These are phyloP conservation scores for Leptopilina myrica DNA, from an alignment of 2,888 invertebrate genomes.

Conservation along the genomic window DNA sequence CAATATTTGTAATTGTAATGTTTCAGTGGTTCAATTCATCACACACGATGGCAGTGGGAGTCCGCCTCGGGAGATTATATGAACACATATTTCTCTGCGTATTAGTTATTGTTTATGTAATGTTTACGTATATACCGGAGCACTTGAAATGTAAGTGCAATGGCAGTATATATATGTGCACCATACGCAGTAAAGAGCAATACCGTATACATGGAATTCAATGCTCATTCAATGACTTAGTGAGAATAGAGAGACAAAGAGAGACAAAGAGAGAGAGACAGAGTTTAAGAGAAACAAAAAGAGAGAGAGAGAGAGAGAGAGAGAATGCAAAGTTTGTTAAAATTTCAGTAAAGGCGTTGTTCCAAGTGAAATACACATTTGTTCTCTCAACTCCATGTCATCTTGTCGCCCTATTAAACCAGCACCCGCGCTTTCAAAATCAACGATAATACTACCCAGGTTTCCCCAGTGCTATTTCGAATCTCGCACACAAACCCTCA, in stretches of 20 bases:
- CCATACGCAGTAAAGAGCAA: slow-evolving; percentile 31
- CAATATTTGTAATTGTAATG: slow-evolving; percentile 22
- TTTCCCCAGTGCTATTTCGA: slow-evolving; percentile 21
- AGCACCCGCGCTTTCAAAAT: neutral
- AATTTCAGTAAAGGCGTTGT: slow-evolving; percentile 32
- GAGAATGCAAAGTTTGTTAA: slow-evolving; percentile 25
- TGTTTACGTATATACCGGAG: slow-evolving; percentile 69
- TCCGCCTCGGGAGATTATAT: slow-evolving; percentile 54
- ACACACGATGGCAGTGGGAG: slow-evolving; percentile 47
- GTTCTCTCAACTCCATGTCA: neutral
- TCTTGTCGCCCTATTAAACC: neutral
- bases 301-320: neutral
- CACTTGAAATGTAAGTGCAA: slow-evolving; percentile 52
- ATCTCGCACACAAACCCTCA: slow-evolving; percentile 15
- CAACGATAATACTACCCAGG: slow-evolving; percentile 23
- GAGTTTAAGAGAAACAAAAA: neutral
- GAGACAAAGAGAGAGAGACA: too few species aligned
- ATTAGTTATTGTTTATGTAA: slow-evolving; percentile 73
- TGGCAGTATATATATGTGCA: slow-evolving; percentile 42
- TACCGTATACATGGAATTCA: neutral
- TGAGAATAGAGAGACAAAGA: too few species aligned
- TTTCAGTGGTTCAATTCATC: slow-evolving; percentile 58
- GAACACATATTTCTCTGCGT: slow-evolving; percentile 57
- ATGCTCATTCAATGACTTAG: slow-evolving; percentile 20
- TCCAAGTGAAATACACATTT: neutral